Evolutionary conservation across 2,797 vertebrate species (phyloP), one percentile per base, ranked within the genome.

Genomic region (Megaceryle alcyon): DNA sequence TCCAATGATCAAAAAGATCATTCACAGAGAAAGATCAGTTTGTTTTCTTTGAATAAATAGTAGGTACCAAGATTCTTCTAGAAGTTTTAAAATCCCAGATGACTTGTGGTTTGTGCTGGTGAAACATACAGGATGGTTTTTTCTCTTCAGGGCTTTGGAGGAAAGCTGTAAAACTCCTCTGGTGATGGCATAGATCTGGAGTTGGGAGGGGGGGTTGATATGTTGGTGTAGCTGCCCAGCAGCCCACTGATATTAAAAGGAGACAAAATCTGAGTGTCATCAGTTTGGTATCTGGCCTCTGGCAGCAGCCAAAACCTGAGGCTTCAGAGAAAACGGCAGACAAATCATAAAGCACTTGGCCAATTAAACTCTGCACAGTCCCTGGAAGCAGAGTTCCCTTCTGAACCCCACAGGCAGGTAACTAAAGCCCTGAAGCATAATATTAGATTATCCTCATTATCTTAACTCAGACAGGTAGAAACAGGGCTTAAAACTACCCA

Each of bases 361-460:
- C 94, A 95, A 97, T 97, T 97, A 96, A 92, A 93, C 49, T 66
- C 86, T 61, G 57, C 72, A 71, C 64, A 65, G 73, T 10, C 68
- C 57, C 69, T 75, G 54, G 53, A 90, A 96, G 90, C 57, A 92
- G 57, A 94, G 86, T 10, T 80, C 76, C 41, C 63, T 94, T 88
- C 82, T 72, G 54, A 95, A 92, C 84, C 84, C 82, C 46, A 71
- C 0, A 69, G 90, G 82, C 54, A 93, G 88, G 80, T 87, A 95
- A 83, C 91, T 86, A 80, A 86, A 93, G 72, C 91, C 90, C 92
- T 63, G 85, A 90, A 93, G 95, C 94, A 44, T 44, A 90, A 82
- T 80, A 94, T 91, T 89, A 82, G 86, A 91, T 95, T 93, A 93
- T 44, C 48, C 54, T 94, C 92, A 94, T 96, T 94, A 95, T 92